phyloP scores from a whole-genome alignment of 2,888 invertebrate genomes.

The Hydrotaea diabolus region DNA sequence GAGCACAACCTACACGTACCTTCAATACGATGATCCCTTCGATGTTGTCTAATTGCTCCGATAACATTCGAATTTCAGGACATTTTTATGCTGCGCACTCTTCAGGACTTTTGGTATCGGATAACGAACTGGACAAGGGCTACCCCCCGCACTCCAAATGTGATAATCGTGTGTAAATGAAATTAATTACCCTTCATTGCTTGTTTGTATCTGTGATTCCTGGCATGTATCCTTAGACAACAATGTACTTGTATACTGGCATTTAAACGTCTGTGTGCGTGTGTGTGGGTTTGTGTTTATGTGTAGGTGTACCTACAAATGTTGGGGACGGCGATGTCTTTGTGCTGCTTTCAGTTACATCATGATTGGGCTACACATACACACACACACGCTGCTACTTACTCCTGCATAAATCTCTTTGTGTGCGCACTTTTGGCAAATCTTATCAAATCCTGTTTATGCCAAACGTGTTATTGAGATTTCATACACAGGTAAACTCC shows the following conservation, averaged over 20 bases:
- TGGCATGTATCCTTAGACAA: not conserved
- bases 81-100: too few relatives aligned
- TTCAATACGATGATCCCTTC: too few relatives aligned
- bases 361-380: not conserved
- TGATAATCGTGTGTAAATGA: conserved; percentile 12
- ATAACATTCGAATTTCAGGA: too few relatives aligned
- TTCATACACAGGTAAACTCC: conserved; percentile 44
- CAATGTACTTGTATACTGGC: not conserved
- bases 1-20: too few relatives aligned
- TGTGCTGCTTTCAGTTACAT: not conserved
- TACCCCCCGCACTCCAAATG: not conserved
- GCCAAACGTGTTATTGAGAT: conserved; percentile 37
- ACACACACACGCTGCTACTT: not conserved
- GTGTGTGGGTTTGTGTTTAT: not conserved
- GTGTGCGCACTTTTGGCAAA: not conserved
- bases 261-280: not conserved
- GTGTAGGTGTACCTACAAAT: not conserved
- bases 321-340: not conserved
- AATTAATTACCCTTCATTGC: conserved; percentile 21
- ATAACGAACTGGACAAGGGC: too few relatives aligned
- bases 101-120: too few relatives aligned
- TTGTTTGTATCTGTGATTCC: not conserved
- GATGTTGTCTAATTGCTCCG: too few relatives aligned
- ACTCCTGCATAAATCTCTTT: not conserved
- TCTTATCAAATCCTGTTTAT: conserved; percentile 43